Percentiles rank a stretch among this genome's conserved stretches.
phyloP scores from a whole-genome alignment of 2,797 vertebrate species.

The Hephaestus fuliginosus region DNA sequence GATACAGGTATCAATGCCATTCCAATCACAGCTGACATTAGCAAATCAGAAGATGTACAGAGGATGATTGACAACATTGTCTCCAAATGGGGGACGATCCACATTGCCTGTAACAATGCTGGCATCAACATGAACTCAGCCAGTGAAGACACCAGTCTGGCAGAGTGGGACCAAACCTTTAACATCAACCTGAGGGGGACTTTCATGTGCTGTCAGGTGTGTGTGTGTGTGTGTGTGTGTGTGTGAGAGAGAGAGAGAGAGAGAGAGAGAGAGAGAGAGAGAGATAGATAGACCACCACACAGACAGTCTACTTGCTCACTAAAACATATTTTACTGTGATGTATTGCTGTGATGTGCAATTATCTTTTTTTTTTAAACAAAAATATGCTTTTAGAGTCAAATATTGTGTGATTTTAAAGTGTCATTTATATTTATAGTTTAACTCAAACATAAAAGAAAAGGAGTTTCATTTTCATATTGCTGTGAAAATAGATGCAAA shows the following conservation, averaged over 20 bases:
- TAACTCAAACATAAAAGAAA: background rate
- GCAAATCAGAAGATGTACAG: slow-evolving; percentile 85
- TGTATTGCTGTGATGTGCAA: background rate
- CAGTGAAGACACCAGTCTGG: slow-evolving; percentile 86
- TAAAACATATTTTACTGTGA: background rate
- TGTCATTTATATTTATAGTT: background rate
- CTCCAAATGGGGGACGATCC: slow-evolving; percentile 84
- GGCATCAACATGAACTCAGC: slow-evolving; percentile 89
- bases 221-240: slow-evolving; percentile 32
- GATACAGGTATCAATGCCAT: slow-evolving; percentile 78
- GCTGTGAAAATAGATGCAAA: background rate
- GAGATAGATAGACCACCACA: background rate
- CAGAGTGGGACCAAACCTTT: slow-evolving; percentile 89
- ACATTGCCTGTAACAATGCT: slow-evolving; percentile 88
- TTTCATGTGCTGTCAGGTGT: slow-evolving; percentile 91
- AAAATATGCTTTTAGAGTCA: background rate
- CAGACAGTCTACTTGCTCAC: background rate
- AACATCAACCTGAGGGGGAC: slow-evolving; percentile 87
- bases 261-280: no score
- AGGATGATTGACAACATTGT: slow-evolving; percentile 82
- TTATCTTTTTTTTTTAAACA: background rate
- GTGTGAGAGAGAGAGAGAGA: background rate
- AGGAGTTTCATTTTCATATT: background rate
- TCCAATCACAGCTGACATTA: slow-evolving; percentile 85
- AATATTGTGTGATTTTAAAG: no score